Base-by-base conservation (phyloP, 2,797 vertebrate genomes). In the Sardinella longiceps region DNA sequence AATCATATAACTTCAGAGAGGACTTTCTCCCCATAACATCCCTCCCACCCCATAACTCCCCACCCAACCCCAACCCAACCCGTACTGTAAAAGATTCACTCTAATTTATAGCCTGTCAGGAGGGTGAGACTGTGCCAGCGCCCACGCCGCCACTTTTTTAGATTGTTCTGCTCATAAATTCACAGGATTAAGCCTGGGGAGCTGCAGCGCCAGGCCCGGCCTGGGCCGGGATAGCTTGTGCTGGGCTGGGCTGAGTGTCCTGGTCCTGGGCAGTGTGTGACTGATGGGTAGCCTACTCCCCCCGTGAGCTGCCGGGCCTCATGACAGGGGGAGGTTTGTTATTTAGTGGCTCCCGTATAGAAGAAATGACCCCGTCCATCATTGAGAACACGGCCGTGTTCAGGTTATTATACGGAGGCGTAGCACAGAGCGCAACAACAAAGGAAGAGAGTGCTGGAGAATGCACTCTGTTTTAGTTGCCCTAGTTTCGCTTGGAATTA, bases 321-420 rank as follows among this genome's bases (percentile, higher is more conserved):
- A 18, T 77, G 70, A 39, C 70, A 37, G 15, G 70, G 2, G 70
- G 70, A 77, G 15, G 20, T 11, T 14, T 20, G 70, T 77, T 18
- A 77, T 77, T 77, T 77, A 77, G 33, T 77, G 70, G 28, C 66
- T 37, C 20, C 70, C 18, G 33, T 43, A 23, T 7, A 4, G 33
- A 43, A 77, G 20, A 77, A 77, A 77, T 23, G 33, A 77, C 70
- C 18, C 70, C 37, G 70, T 77, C 37, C 70, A 43, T 77, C 70
- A 77, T 9, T 18, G 7, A 77, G 33, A 23, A 43, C 70, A 43
- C 70, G 20, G 33, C 25, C 60, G 3, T 39, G 15, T 70, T 15
- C 28, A 12, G 63, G 12, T 37, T 70, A 30, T 37, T 70, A n/a
- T n/a, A 70, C 15, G 0, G 30, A 25, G 56, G 56, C 11, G 56